Evolutionary conservation across 2,888 invertebrate genomes (phyloP).

Genomic region (Falcaria lacertinaria): DNA sequence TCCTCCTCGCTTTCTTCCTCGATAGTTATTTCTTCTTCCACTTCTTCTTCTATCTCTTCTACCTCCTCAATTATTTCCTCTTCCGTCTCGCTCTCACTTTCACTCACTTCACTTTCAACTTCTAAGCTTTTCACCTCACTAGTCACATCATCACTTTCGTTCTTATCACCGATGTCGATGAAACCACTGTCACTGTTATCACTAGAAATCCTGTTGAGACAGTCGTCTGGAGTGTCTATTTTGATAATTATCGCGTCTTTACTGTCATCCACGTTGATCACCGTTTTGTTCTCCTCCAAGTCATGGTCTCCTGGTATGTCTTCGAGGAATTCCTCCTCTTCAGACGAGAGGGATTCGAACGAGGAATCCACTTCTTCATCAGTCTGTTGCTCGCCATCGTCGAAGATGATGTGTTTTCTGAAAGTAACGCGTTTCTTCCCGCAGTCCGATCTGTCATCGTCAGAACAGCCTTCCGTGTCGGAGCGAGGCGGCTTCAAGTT

Average conservation of each 20-base stretch:
- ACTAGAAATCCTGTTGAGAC: slow-evolving; percentile 57
- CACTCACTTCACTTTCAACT: slow-evolving; percentile 36
- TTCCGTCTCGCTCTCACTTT: slow-evolving; percentile 45
- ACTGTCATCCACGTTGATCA: slow-evolving; percentile 43
- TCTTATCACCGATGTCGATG: slow-evolving; percentile 59
- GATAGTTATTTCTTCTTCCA: slow-evolving; percentile 21
- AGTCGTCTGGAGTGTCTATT: slow-evolving; percentile 43
- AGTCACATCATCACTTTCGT: slow-evolving; percentile 47
- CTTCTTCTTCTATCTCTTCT: slow-evolving; percentile 30
- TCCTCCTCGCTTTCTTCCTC: slow-evolving; percentile 20
- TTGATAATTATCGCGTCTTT: slow-evolving; percentile 43
- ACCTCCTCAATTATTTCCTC: slow-evolving; percentile 49
- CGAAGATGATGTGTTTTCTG: slow-evolving; percentile 71
- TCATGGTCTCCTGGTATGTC: slow-evolving; percentile 45
- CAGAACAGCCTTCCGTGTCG: slow-evolving; percentile 65
- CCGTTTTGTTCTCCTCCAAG: slow-evolving; percentile 49
- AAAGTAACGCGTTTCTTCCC: slow-evolving; percentile 72
- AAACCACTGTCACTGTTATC: slow-evolving; percentile 77
- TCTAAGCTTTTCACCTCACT: slow-evolving; percentile 37
- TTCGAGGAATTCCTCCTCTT: slow-evolving; percentile 59
- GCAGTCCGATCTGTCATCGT: slow-evolving; percentile 66
- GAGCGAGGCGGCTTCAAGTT: slow-evolving; percentile 65
- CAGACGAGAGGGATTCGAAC: slow-evolving; percentile 66
- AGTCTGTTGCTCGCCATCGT: slow-evolving; percentile 73
- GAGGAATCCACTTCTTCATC: slow-evolving; percentile 65